Base-by-base conservation (phyloP, 1,140 invertebrate genomes). In the Drosophila navojoa region DNA sequence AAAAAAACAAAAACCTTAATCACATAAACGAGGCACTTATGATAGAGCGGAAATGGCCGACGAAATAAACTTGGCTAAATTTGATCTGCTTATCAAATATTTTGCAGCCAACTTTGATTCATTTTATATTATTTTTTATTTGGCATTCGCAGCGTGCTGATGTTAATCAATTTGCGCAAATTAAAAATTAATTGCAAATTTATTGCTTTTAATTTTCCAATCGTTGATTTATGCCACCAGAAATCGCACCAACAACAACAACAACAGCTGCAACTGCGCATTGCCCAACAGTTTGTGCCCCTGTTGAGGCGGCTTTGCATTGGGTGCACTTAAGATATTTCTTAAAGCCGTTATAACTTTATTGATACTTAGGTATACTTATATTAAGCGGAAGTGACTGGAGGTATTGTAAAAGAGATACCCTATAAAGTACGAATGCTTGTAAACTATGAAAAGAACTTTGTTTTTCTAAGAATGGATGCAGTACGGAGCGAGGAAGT, bases 161-260 rank as follows among this genome's bases (percentile, higher is more conserved):
- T 82, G 76, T 53, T 86, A 70, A 82, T 87, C 84, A 84, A 87
- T 84, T 89, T 89, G 79, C 79, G 77, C 82, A 89, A 90, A 90
- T 86, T 90, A 86, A 90, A 90, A 90, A 82, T 90, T 90, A 90
- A 90, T 90, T 90, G 86, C 76, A 82, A 90, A 90, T 90, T 90
- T 90, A 90, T 90, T 71, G 86, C 86, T 79, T 90, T 90, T 90
- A 90, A 90, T 86, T 90, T 90, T 81, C 76, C 79, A 90, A 86
- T 77, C 78, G 71, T 50, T 90, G 86, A 90, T 79, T 90, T 90
- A 86, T 90, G 79, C 60, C 58, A 64, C 47, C 54, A 60, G 60
- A 73, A 58, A 57, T 55, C n/a, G 47, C 44, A 55, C 44, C 25
- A 25, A 27, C 29, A 40, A 57, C 32, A 62, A 60, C 35, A 38